Conservation (phyloP, 2,888 invertebrate genomes). For the Drosophila percnosoma region DNA sequence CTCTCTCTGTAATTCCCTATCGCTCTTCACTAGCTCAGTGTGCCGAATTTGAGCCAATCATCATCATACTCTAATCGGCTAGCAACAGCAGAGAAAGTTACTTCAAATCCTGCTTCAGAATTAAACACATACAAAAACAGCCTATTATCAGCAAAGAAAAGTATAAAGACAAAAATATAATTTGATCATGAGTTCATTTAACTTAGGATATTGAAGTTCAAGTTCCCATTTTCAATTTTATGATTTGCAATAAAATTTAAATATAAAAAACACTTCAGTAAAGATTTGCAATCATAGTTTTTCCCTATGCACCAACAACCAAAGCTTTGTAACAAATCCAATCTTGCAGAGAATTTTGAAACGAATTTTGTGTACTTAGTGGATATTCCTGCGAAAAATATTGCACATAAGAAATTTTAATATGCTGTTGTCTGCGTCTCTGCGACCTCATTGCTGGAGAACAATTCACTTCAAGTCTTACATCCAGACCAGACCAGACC, state of each 20-base stretch:
- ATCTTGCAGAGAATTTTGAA: neutral
- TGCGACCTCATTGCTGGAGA: constrained; percentile 11
- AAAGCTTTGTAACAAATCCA: neutral
- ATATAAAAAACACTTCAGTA: neutral
- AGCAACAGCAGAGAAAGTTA: constrained; percentile 65
- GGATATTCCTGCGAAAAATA: neutral
- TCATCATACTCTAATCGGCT: constrained; percentile 32
- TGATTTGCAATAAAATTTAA: neutral
- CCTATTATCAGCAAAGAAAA: neutral
- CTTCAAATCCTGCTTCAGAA: constrained; percentile 1
- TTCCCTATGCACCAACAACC: neutral
- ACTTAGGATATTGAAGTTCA: too few species aligned
- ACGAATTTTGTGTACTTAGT: neutral
- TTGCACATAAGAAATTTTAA: constrained; percentile 23
- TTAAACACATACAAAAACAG: neutral
- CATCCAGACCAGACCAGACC: constrained; percentile 39
- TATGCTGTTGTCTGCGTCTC: constrained; percentile 43
- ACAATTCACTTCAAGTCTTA: constrained; percentile 43
- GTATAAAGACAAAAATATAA: neutral
- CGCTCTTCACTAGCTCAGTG: constrained; percentile 41
- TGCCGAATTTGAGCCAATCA: constrained; percentile 52
- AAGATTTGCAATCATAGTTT: neutral
- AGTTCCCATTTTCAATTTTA: neutral
- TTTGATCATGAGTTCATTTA: neutral
- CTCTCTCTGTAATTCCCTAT: constrained; percentile 10